Conservation (phyloP, 2,888 invertebrate genomes). For the Campoplex capitator region DNA sequence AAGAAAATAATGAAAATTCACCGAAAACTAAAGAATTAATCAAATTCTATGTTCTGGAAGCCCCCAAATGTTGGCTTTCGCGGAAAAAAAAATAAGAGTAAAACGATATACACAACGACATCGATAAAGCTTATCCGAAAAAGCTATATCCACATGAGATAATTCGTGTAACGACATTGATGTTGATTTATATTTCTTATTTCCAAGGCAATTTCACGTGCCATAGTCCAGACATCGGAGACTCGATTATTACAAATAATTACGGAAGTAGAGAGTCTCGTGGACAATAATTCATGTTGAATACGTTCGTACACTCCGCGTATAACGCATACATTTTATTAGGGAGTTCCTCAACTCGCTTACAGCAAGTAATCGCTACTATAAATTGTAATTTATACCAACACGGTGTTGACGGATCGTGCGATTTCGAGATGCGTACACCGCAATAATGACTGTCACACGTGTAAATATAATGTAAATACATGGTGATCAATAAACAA, state of each 20-base stretch:
- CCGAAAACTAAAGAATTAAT: neutral
- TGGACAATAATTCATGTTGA: constrained; percentile 48
- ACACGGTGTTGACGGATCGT: constrained; percentile 37
- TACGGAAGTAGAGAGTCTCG: constrained; percentile 41
- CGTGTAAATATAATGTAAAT: neutral
- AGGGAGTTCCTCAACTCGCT: constrained; percentile 42
- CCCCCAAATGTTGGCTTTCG: no score
- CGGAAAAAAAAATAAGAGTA: neutral
- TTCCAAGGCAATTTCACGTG: neutral
- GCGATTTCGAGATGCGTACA: neutral
- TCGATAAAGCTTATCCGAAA: neutral
- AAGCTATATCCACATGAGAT: neutral
- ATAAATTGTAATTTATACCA: constrained; percentile 52
- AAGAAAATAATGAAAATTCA: neutral
- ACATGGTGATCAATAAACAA: neutral
- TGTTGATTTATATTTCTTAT: constrained; percentile 22
- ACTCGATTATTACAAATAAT: constrained; percentile 21
- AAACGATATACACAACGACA: neutral
- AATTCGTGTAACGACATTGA: neutral
- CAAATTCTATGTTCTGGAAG: neutral
- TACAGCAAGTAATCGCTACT: constrained; percentile 42
- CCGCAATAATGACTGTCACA: neutral
- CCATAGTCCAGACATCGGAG: constrained; percentile 36
- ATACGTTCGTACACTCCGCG: neutral
- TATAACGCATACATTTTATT: neutral